A percentile compares a stretch with the other conserved stretches of the same genome.
Evolutionary conservation across 2,888 invertebrate genomes (phyloP).

Genomic region (Isotomurus palustris): DNA sequence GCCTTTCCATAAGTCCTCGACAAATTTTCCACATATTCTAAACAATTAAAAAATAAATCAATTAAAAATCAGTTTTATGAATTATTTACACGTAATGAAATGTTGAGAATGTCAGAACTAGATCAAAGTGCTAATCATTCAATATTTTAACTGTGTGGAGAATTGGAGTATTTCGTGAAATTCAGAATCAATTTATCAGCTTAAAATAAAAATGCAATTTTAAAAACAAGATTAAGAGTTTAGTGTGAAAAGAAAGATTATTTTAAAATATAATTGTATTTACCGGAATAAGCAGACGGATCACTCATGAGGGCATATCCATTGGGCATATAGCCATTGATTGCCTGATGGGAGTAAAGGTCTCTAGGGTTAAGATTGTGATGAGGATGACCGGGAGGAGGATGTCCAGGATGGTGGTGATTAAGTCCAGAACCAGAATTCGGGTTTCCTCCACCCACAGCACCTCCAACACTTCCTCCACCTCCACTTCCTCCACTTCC

Average conservation of each 20-base stretch:
- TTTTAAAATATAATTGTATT: conserved; percentile 11
- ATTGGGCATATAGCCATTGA: conserved; percentile 95
- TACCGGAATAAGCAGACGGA: conserved; percentile 45
- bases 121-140: background rate
- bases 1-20: conserved; percentile 45
- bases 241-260: background rate
- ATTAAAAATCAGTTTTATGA: background rate
- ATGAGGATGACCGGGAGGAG: conserved; percentile 41
- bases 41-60: conserved; percentile 5
- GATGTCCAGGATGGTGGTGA: conserved; percentile 43
- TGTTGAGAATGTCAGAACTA: background rate
- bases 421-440: conserved; percentile 42
- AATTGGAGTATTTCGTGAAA: too few species aligned
- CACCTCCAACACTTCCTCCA: conserved; percentile 19
- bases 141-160: too few species aligned
- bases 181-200: too few species aligned
- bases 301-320: conserved; percentile 66
- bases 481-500: conserved; percentile 45
- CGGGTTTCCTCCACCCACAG: conserved; percentile 29
- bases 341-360: conserved; percentile 60
- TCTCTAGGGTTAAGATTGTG: conserved; percentile 46
- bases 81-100: background rate
- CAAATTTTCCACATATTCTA: conserved; percentile 44
- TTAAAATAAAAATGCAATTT: too few species aligned
- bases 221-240: too few species aligned